Evolutionary conservation across 1,140 invertebrate genomes (phyloP).

Genomic region (Trichonephila inaurata): DNA sequence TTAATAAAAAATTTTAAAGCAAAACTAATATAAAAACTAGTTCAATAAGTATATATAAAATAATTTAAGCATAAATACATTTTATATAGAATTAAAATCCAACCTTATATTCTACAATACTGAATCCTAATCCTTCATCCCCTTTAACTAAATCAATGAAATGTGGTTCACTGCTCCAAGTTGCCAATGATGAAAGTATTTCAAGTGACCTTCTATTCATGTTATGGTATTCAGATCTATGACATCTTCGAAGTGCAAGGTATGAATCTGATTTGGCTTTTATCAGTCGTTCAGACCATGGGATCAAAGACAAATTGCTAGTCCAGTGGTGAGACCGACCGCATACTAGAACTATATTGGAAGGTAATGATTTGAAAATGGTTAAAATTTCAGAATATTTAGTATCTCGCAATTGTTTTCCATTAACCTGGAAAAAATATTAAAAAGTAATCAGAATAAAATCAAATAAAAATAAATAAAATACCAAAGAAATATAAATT

Average conservation of each 20-base stretch:
- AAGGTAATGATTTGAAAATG: conserved; percentile 96
- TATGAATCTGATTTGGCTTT: conserved; percentile 98
- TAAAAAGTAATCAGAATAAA: not conserved
- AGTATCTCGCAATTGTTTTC: conserved; percentile 94
- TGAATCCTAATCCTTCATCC: conserved; percentile 98
- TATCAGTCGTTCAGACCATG: conserved; percentile 89
- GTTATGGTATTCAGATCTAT: conserved; percentile 81
- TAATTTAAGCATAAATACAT: no score
- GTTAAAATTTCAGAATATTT: conserved; percentile 97
- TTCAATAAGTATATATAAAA: not conserved
- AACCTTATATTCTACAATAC: conserved; percentile 98
- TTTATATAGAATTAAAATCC: conserved; percentile 76
- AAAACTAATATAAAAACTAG: not conserved
- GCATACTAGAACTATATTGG: conserved; percentile 96
- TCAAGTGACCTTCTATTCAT: conserved; percentile 89
- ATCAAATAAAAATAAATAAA: no score
- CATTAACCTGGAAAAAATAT: conserved; percentile 89
- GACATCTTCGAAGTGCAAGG: conserved; percentile 96
- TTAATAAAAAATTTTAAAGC: not conserved
- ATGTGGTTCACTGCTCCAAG: conserved; percentile 98
- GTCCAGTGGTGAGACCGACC: conserved; percentile 85
- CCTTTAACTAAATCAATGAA: conserved; percentile 98
- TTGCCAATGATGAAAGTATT: conserved; percentile 96
- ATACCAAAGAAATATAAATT: no score
- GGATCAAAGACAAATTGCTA: conserved; percentile 70